Base-by-base conservation (phyloP, 1,140 invertebrate genomes). In the Tetranychus cinnabarinus region DNA sequence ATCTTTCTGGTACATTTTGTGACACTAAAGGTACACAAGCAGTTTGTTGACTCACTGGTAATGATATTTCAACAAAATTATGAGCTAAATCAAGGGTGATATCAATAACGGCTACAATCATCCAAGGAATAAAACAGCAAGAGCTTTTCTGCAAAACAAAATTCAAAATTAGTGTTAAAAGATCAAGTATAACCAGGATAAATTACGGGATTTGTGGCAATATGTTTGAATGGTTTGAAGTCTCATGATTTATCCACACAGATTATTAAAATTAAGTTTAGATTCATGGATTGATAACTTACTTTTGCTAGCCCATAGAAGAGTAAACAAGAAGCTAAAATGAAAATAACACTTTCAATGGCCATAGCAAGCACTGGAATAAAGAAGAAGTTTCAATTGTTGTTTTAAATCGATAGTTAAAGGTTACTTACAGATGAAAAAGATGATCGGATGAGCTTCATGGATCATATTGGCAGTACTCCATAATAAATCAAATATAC, bases 401-500 rank as follows among this genome's bases (percentile, higher is more conserved):
- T 58, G 36, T 42, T 6, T 58, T 15, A n/a, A 58, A n/a, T 39
- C 3, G 23, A 23, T 23, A 23, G 23, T 23, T 23, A 23, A 23
- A 0, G 23, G 23, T 23, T 31, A 62, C 61, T 57, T 58, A 62
- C 61, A 31, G 31, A 62, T 7, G 50, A 58, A 62, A 42, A 62
- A 62, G 15, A 62, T 39, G 8, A 54, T 48, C 6, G 48, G 33
- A 47, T 45, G 48, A 33, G 58, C 36, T 47, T 62, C 61, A 31
- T 59, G 46, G 6, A 62, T 34, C 61, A 62, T 62, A 47, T 62
- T 34, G 2, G 46, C 61, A 13, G 57, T 59, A 36, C 61, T 62
- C 61, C 61, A 62, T n/a, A 62, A 15, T 59, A 62, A 46, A 50
- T 62, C 61, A 58, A 62, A 62, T 15, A 62, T 58, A 34, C 61